A percentile compares a stretch with the other conserved stretches of the same genome.
These are phyloP conservation scores for Drosophila limbata DNA, from an alignment of 2,888 invertebrate species.

Conservation along the genomic window DNA sequence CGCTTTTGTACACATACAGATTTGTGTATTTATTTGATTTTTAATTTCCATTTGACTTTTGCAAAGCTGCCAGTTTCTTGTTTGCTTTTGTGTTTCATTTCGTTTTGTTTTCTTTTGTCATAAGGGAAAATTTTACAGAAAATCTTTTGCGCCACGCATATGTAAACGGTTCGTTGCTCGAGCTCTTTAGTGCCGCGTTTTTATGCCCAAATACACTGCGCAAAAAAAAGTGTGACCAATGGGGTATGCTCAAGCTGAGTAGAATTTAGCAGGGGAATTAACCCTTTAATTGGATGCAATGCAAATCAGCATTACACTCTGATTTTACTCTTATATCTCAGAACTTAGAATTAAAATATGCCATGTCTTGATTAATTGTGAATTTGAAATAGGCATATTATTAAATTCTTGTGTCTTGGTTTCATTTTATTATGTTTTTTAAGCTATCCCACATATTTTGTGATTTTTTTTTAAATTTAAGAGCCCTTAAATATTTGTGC, in stretches of 20 bases:
- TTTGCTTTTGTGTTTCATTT: conserved; percentile 6
- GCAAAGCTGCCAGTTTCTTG: conserved; percentile 37
- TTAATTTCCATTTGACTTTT: conserved; percentile 46
- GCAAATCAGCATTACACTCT: too few species aligned
- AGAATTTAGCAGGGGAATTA: background rate
- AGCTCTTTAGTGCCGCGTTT: conserved; percentile 44
- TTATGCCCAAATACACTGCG: conserved; percentile 11
- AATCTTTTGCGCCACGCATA: conserved; percentile 30
- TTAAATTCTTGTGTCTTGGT: too few species aligned
- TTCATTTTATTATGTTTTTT: too few species aligned
- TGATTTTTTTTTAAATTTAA: too few species aligned
- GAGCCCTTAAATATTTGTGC: too few species aligned
- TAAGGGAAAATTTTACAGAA: conserved; percentile 67
- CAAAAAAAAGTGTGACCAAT: background rate
- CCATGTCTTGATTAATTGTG: too few species aligned
- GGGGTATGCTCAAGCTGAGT: background rate
- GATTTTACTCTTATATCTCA: too few species aligned
- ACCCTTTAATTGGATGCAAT: too few species aligned
- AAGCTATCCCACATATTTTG: too few species aligned
- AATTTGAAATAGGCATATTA: too few species aligned
- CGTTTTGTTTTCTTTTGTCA: conserved; percentile 51
- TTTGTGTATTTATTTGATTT: conserved; percentile 67
- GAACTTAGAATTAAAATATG: too few species aligned
- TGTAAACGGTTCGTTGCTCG: conserved; percentile 26
- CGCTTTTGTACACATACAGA: conserved; percentile 22